Conservation (phyloP, 1,140 invertebrate species). For the Brachionus sp. region DNA sequence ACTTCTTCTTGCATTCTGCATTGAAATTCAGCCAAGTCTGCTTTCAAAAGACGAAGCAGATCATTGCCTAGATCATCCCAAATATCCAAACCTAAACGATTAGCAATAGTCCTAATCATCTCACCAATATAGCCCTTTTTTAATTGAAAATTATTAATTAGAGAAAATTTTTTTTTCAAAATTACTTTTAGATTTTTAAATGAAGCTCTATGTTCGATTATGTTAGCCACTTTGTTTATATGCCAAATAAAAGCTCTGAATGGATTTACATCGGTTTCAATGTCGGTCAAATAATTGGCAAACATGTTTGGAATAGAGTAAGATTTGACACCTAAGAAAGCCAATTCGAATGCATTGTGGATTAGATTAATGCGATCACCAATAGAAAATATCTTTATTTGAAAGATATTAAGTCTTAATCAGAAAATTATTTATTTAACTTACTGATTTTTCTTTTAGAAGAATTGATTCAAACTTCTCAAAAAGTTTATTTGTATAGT, state of each 20-base stretch:
- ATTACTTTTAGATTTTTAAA: conserved; percentile 13
- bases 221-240: conserved; percentile 24
- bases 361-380: conserved; percentile 32
- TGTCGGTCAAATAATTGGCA: background rate
- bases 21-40: conserved; percentile 7
- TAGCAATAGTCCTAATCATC: background rate
- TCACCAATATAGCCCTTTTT: conserved; percentile 24
- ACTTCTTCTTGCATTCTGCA: conserved; percentile 18
- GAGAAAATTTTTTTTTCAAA: background rate
- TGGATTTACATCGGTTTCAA: background rate
- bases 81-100: conserved; percentile 14
- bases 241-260: conserved; percentile 19
- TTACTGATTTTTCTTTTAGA: background rate
- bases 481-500: conserved; percentile 27
- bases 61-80: background rate
- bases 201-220: conserved; percentile 18
- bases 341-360: conserved; percentile 23
- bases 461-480: conserved; percentile 19
- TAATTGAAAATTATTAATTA: background rate
- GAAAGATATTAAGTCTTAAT: background rate
- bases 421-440: background rate
- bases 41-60: background rate
- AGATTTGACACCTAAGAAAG: conserved; percentile 27
- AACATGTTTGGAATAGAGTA: conserved; percentile 8
- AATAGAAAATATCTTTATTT: background rate